Percentiles rank a stretch among this genome's conserved stretches.
Evolutionary conservation across 1,140 invertebrate species (phyloP).

Genomic region (Neodiprion lecontei): DNA sequence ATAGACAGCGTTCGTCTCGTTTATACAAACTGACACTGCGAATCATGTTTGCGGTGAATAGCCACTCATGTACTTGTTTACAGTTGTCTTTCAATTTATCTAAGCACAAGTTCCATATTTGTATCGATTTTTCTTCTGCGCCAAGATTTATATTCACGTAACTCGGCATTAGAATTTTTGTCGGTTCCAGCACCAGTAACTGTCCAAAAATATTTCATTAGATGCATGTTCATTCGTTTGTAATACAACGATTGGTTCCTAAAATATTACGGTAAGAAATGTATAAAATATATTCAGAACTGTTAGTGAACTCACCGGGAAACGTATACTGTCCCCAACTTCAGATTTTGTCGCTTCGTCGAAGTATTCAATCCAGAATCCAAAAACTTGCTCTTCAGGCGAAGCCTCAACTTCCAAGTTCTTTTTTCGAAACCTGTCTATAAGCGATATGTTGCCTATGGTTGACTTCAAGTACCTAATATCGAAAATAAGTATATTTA

Average conservation of each 20-base stretch:
- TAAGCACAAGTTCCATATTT: constrained; percentile 86
- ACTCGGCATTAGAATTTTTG: constrained; percentile 92
- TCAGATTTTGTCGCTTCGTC: constrained; percentile 87
- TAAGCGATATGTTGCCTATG: constrained; percentile 96
- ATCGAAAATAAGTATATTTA: constrained; percentile 22
- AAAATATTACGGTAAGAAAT: constrained; percentile 39
- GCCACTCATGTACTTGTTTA: constrained; percentile 90
- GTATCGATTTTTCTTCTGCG: constrained; percentile 89
- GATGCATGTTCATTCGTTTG: constrained; percentile 38
- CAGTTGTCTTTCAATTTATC: constrained; percentile 78
- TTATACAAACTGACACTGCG: constrained; percentile 95
- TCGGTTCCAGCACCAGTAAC: constrained; percentile 91
- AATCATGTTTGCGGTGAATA: constrained; percentile 91
- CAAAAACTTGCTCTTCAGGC: constrained; percentile 88
- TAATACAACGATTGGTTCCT: constrained; percentile 39
- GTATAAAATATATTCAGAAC: neutral
- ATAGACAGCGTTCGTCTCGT: constrained; percentile 93
- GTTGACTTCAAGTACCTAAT: constrained; percentile 94
- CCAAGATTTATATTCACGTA: constrained; percentile 95
- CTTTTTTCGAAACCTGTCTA: constrained; percentile 90
- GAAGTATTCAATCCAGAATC: constrained; percentile 99
- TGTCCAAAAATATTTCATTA: constrained; percentile 44
- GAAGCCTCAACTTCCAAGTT: constrained; percentile 71
- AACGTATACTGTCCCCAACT: constrained; percentile 81
- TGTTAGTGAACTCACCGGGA: constrained; percentile 77